Base-by-base conservation (phyloP, 2,888 invertebrate species). In the Cremastinae sp. region DNA sequence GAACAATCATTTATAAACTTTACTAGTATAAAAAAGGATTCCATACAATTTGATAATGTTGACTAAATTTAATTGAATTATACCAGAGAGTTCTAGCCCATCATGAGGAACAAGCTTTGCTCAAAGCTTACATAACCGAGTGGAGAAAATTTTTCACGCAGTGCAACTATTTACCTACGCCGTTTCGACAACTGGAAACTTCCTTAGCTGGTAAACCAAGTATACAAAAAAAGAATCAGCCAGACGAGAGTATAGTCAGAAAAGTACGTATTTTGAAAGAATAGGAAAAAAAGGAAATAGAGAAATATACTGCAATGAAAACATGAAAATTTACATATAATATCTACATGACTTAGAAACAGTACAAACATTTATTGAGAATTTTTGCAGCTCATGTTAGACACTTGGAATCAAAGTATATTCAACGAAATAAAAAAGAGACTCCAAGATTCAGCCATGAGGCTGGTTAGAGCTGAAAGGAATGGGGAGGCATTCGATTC, bases 71-170 rank as follows among this genome's bases (percentile, higher is more conserved):
- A 4, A 1, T 12, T n/a, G n/a, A 4, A 5, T n/a, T 20, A 9
- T 18, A 49, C 4, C 78, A 91, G 84, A 92, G 97, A 83, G 98
- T 99, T 1, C 91, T 97, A 79, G 94, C 96, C 0, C 96, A 98
- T 87, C 93, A 96, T 78, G 98, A 98, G 87, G 98, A 99, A 84
- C 97, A 98, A 88, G 97, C 98, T 0, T 92, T 99, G 41, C 91
- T 99, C 5, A 97, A 97, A 90, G 96, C 98, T 0, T 99, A 99
- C 89, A 99, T 99, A 83, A 94, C 95, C 4, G 99, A 99, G 90
- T 99, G 99, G 99, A 93, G 97, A 59, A 98, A 97, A 88, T 99
- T 98, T 91, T 98, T 98, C 89, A 96, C 97, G 2, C 99, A 99
- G 90, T 98, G 98, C 90, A 96, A 96, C 89, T 99, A 98, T 91